A percentile compares a stretch with the other conserved stretches of the same genome.
Conservation (phyloP, 2,888 invertebrate species). For the Caprella mutica region DNA sequence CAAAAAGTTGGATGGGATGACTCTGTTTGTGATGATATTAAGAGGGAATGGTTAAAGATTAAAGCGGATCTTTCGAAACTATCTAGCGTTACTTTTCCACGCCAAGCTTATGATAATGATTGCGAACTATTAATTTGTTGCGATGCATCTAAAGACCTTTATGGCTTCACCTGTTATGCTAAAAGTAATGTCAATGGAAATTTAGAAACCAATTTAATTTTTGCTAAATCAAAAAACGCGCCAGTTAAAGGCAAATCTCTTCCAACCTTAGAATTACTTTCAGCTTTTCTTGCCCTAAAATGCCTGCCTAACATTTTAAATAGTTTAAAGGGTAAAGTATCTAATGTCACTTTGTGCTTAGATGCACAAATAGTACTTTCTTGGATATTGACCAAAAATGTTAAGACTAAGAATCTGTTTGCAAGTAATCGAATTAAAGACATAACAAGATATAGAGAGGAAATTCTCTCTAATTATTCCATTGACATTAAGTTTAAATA, state of each 20-base stretch:
- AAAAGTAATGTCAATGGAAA: too few species aligned
- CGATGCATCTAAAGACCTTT: background rate
- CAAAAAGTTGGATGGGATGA: background rate
- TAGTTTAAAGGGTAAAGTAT: background rate
- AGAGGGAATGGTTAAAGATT: background rate
- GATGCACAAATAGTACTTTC: background rate
- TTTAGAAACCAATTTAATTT: background rate
- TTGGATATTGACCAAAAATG: background rate
- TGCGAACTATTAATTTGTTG: background rate
- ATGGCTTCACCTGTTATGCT: background rate
- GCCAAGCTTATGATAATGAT: too few species aligned
- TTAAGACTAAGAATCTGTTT: background rate
- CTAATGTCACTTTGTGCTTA: background rate
- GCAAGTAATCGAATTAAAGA: conserved; percentile 3
- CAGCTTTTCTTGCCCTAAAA: conserved; percentile 5
- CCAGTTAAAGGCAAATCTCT: background rate
- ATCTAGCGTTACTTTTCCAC: background rate
- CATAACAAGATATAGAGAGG: background rate
- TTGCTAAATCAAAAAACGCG: conserved; percentile 2
- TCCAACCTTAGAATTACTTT: conserved; percentile 5
- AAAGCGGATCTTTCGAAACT: background rate
- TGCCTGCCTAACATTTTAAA: background rate
- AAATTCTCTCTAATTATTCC: too few species aligned
- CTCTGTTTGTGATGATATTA: too few species aligned
- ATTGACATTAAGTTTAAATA: background rate